Evolutionary conservation across 2,113 vertebrate genomes (phyloP).

Genomic region (Dicrurus megarhynchus): DNA sequence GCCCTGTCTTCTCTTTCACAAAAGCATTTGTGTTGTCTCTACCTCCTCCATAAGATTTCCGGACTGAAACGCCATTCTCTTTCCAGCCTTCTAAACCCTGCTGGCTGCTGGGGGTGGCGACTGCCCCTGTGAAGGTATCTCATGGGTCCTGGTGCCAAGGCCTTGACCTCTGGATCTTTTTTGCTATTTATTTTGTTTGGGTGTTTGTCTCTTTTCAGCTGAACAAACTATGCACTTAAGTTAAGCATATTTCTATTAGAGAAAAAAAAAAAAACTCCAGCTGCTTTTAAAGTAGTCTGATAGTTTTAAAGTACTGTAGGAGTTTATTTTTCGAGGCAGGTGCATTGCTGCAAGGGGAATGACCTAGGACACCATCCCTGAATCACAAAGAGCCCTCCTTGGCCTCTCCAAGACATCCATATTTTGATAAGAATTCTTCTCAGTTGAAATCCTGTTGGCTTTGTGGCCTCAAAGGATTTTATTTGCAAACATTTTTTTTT

Average conservation of each 20-base stretch:
- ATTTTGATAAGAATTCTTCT: background rate
- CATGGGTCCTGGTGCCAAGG: background rate
- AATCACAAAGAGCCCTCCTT: background rate
- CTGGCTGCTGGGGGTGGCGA: fast-evolving
- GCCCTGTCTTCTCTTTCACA: background rate
- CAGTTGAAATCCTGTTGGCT: background rate
- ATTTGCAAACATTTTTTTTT: background rate
- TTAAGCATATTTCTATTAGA: background rate
- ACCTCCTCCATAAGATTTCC: background rate
- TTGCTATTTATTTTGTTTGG: background rate
- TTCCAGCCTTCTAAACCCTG: background rate
- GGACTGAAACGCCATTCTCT: background rate
- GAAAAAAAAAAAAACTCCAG: background rate
- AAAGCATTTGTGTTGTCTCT: background rate
- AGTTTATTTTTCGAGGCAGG: background rate
- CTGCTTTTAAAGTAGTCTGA: background rate
- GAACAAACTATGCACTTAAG: background rate
- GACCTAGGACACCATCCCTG: background rate
- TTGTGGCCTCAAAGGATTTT: background rate
- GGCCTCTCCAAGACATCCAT: background rate
- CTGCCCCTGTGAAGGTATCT: background rate
- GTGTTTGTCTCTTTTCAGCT: background rate
- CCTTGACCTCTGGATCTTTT: background rate
- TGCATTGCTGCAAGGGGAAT: background rate
- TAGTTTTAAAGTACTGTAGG: background rate